These are phyloP conservation scores for Lytechinus variegatus DNA, from an alignment of 35 echinoderm and acorn worm genomes.

Conservation along the genomic window DNA sequence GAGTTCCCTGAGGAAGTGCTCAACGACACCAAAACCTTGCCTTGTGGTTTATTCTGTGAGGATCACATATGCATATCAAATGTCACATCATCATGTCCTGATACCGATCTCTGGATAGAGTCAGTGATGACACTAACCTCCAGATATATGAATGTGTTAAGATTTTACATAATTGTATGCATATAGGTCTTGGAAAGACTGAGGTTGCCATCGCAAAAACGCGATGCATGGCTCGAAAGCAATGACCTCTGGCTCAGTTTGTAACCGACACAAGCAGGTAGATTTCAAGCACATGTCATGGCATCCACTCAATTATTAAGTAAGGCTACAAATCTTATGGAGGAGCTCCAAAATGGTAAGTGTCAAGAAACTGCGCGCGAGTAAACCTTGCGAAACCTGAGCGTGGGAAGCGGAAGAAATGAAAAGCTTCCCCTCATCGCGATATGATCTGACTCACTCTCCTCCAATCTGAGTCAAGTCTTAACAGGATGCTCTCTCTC, in stretches of 20 bases:
- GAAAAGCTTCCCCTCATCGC: background rate
- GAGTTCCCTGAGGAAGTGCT: background rate
- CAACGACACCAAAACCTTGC: background rate
- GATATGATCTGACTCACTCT: background rate
- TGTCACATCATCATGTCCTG: background rate
- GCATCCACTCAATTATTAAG: no score
- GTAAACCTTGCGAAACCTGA: background rate
- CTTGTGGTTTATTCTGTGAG: background rate
- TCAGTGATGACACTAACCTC: background rate
- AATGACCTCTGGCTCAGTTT: no score
- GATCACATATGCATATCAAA: background rate
- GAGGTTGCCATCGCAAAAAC: no score
- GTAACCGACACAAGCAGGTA: no score
- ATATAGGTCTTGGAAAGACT: no score
- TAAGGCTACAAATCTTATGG: background rate
- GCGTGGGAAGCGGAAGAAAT: slow-evolving; percentile 8
- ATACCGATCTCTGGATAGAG: background rate
- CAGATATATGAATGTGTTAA: no score
- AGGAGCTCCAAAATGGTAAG: background rate
- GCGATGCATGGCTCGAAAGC: no score
- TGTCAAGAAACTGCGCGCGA: background rate
- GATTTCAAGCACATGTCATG: no score
- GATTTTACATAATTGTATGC: no score
- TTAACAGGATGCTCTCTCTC: background rate
- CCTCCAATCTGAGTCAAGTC: background rate